phyloP scores from a whole-genome alignment of 1,140 invertebrate genomes.

The Eufriesea mexicana region DNA sequence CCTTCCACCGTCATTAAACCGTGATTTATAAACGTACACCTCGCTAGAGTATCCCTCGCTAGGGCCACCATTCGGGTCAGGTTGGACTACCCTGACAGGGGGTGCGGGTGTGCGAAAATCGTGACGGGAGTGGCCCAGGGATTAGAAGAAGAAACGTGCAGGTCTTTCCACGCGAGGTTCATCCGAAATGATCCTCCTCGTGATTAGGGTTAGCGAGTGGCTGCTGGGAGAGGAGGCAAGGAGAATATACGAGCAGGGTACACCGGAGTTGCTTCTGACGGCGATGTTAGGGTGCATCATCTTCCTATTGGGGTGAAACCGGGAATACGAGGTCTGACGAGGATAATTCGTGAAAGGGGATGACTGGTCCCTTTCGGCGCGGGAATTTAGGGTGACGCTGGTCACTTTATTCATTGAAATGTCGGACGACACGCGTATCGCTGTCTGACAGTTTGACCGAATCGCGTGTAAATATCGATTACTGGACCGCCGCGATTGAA shows the following conservation, averaged over 20 bases:
- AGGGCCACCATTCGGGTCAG: too few relatives aligned
- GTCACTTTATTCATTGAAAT: slow-evolving; percentile 64
- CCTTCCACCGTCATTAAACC: slow-evolving; percentile 4
- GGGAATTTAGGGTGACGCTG: slow-evolving; percentile 53
- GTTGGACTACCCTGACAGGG: too few relatives aligned
- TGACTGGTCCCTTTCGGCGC: background rate
- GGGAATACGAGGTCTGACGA: slow-evolving; percentile 43
- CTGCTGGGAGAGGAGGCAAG: slow-evolving; percentile 3
- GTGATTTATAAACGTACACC: slow-evolving; percentile 22
- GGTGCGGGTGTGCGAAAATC: too few relatives aligned
- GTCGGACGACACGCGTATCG: slow-evolving; percentile 36
- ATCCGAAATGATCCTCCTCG: slow-evolving; percentile 26
- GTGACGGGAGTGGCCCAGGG: background rate
- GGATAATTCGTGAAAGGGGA: slow-evolving; percentile 29
- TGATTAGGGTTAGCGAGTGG: slow-evolving; percentile 33
- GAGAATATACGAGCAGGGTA: background rate
- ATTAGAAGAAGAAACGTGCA: slow-evolving; percentile 7
- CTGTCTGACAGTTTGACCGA: slow-evolving; percentile 31
- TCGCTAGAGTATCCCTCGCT: background rate
- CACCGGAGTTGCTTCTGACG: background rate
- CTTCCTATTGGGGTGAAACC: slow-evolving; percentile 54
- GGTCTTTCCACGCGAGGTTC: background rate
- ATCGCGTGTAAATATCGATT: slow-evolving; percentile 51
- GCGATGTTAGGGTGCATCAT: background rate
- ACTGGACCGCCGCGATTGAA: slow-evolving; percentile 44